phyloP scores from a whole-genome alignment of 2,113 vertebrate species.

The Tyto alba region DNA sequence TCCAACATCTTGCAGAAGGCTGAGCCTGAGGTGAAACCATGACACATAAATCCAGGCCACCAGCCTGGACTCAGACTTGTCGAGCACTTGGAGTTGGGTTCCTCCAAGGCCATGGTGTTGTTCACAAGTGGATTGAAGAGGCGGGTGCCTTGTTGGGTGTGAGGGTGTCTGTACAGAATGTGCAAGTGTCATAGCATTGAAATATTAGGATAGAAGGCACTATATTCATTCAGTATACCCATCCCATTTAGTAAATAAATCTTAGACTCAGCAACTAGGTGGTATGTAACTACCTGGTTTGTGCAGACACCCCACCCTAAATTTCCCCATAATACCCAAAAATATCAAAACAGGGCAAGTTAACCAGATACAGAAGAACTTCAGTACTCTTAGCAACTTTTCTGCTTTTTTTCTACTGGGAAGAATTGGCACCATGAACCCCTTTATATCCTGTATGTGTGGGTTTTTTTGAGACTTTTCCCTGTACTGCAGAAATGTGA shows the following conservation, averaged over 20 bases:
- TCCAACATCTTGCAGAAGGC: background rate
- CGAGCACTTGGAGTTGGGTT: background rate
- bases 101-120: background rate
- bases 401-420: background rate
- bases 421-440: background rate
- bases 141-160: background rate
- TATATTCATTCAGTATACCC: background rate
- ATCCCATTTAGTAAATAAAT: background rate
- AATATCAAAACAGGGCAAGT: background rate
- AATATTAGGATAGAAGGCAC: background rate
- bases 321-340: background rate
- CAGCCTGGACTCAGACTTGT: fast-evolving
- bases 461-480: background rate
- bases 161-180: background rate
- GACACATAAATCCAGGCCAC: background rate
- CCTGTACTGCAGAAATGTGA: background rate
- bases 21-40: background rate
- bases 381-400: background rate
- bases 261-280: background rate
- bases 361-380: background rate
- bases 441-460: background rate
- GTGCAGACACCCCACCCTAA: background rate
- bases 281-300: background rate
- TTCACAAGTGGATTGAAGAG: background rate
- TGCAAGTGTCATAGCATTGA: background rate